Percentiles rank a stretch among this genome's conserved stretches.
Conservation (phyloP, 2,888 invertebrate species). For the Heliconius erato region DNA sequence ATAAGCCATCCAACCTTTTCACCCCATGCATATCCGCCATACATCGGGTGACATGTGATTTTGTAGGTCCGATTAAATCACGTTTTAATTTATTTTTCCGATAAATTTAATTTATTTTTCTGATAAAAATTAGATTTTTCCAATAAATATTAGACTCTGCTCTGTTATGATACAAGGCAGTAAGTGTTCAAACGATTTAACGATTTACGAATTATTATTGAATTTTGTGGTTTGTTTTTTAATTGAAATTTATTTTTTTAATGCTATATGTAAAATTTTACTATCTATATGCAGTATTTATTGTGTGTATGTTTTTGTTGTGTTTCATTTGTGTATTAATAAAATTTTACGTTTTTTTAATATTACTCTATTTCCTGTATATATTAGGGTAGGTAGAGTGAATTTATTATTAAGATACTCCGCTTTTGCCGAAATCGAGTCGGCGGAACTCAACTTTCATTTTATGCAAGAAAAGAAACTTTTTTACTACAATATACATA, state of each 20-base stretch:
- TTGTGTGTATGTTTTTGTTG: not conserved
- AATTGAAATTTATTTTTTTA: not conserved
- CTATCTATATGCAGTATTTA: not conserved
- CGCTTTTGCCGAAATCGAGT: too few species aligned
- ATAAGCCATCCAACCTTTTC: not conserved
- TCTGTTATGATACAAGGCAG: constrained; percentile 21
- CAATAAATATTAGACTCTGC: constrained; percentile 33
- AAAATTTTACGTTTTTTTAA: too few species aligned
- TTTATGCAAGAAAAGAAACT: too few species aligned
- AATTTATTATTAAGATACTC: not conserved
- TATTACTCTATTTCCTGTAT: too few species aligned
- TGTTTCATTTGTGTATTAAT: too few species aligned
- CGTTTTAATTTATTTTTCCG: constrained; percentile 37
- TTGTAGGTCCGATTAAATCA: constrained; percentile 29
- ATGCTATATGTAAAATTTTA: not conserved
- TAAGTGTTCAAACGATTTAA: constrained; percentile 30
- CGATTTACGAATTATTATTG: not conserved
- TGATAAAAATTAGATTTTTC: too few species aligned
- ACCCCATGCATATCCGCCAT: not conserved
- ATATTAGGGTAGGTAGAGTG: too few species aligned
- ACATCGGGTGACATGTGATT: constrained; percentile 29
- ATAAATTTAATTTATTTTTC: too few species aligned
- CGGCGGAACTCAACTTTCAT: too few species aligned
- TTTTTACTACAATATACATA: too few species aligned
- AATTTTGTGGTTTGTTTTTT: not conserved